These are phyloP conservation scores for Drosophila kikkawai DNA, from an alignment of 1,140 invertebrate genomes.

Conservation along the genomic window DNA sequence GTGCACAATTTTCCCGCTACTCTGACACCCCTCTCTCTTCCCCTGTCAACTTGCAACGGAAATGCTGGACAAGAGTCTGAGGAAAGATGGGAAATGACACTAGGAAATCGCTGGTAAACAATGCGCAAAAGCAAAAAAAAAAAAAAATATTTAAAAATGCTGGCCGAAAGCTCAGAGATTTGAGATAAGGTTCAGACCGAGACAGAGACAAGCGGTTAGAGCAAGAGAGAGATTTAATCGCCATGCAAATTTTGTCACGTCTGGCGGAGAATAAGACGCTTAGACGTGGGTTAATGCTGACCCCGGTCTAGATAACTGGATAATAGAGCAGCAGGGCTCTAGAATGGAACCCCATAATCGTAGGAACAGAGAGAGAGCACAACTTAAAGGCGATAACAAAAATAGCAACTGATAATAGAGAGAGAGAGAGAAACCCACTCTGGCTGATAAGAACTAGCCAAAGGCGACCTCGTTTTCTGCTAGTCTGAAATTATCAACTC, in stretches of 20 bases:
- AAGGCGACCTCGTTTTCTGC: conserved; percentile 47
- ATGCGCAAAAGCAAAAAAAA: conserved; percentile 48
- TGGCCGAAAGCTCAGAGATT: conserved; percentile 43
- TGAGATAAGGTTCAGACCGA: conserved; percentile 38
- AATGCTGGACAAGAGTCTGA: conserved; percentile 36
- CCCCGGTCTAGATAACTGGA: conserved; percentile 64
- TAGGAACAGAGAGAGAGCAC: conserved; percentile 1
- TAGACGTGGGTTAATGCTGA: conserved; percentile 75
- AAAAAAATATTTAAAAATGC: conserved; percentile 27
- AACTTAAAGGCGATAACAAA: conserved; percentile 10
- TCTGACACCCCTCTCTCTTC: not conserved
- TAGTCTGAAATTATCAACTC: conserved; percentile 48
- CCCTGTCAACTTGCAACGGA: conserved; percentile 20
- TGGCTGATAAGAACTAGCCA: conserved; percentile 40
- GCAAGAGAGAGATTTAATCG: conserved; percentile 53
- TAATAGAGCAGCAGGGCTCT: conserved; percentile 31
- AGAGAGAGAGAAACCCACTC: not conserved
- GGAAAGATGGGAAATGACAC: conserved; percentile 72
- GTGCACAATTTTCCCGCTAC: not conserved
- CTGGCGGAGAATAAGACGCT: conserved; percentile 70
- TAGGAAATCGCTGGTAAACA: conserved; percentile 83
- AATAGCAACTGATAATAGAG: conserved; percentile 22
- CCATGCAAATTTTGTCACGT: conserved; percentile 80
- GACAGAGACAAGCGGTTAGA: conserved; percentile 7
- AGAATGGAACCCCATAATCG: conserved; percentile 1